Evolutionary conservation across 2,113 vertebrate species (phyloP), one percentile per base, ranked within the genome.

Genomic region (Phalacrocorax pelagicus): DNA sequence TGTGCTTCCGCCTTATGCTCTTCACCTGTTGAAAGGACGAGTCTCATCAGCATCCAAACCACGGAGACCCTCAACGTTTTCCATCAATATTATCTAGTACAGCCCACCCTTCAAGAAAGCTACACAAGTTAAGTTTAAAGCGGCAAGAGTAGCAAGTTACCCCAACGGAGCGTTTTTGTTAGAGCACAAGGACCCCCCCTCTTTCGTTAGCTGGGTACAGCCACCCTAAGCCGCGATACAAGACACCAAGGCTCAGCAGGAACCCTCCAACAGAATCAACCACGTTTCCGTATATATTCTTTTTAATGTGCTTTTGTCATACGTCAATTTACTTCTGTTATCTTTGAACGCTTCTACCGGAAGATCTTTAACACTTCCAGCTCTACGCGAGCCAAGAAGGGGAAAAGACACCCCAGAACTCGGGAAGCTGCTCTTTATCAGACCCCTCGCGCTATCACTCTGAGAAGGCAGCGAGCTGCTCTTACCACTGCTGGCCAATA

Each of bases 401-500:
- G 24, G 32, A 78, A 54, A 63, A 66, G 75, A 44, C 22, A 29
- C 59, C 14, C 7, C 12, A 66, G 80, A n/a, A 13, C 1, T 20
- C 2, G 3, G 11, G 15, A 10, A 81, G 70, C 12, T 26, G 73
- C n/a, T 51, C 69, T 27, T 34, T 20, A 12, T 44, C 63, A 81
- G 36, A 49, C n/a, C 52, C 65, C 59, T 2, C 14, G 32, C 29
- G 38, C 2, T 2, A 12, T 1, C 63, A 23, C 61, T 11, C 32
- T 3, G 4, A 40, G 46, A 29, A 27, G 54, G 46, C n/a, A 16
- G 57, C 2, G 6, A 82, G 83, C 44, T 78, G 49, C 20, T 90
- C 98, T 98, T 97, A 98, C 98, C 98, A 98, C 96, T 2, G 98
- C 97, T 32, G 98, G 98, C 98, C 98, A 98, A 47, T 98, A 98